Percentiles rank a stretch among this genome's conserved stretches.
Conservation (phyloP, 2,113 vertebrate genomes). For the Ondatra zibethicus region DNA sequence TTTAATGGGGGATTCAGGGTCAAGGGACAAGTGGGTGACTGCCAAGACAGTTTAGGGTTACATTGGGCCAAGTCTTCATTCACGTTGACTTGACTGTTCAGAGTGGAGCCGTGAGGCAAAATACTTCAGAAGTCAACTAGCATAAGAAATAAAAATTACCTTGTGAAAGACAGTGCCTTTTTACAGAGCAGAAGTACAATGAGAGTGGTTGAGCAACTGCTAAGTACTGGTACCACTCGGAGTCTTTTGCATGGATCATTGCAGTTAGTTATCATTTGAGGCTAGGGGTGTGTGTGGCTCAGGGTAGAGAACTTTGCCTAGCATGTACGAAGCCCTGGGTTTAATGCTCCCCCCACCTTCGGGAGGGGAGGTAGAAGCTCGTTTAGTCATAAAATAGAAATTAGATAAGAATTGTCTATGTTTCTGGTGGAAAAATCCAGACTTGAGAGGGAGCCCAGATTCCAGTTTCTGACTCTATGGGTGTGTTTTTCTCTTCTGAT, state of each 20-base stretch:
- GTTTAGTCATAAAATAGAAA: neutral
- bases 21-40: neutral
- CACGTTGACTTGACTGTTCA: neutral
- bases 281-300: neutral
- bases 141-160: neutral
- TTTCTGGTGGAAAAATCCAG: conserved; percentile 56
- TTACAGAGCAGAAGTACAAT: neutral
- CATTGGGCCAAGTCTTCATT: neutral
- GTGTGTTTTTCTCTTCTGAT: neutral
- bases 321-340: neutral
- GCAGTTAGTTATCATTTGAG: neutral
- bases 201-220: neutral
- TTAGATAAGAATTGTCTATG: neutral
- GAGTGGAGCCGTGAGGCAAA: neutral
- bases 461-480: neutral
- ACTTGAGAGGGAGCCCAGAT: conserved; percentile 18
- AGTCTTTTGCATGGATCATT: neutral
- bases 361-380: neutral
- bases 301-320: neutral
- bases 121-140: neutral
- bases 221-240: neutral
- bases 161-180: neutral
- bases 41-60: neutral
- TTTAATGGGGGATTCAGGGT: neutral
- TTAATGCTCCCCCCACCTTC: neutral